These are phyloP conservation scores for Cherax quadricarinatus DNA, from an alignment of 1,140 invertebrate species.

Conservation along the genomic window DNA sequence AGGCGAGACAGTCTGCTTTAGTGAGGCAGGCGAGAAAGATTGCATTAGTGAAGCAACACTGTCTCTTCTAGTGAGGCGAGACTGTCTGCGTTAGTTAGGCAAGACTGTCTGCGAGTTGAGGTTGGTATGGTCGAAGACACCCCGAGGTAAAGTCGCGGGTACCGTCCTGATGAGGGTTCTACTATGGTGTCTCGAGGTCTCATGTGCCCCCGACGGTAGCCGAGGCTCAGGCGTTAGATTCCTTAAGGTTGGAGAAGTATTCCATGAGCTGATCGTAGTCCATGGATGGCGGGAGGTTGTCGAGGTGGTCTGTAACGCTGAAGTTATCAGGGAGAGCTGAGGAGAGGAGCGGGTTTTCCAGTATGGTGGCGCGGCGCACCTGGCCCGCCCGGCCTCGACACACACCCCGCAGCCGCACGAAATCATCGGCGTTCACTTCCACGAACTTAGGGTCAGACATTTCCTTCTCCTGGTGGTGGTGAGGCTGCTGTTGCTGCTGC, in stretches of 20 bases:
- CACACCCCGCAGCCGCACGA: conserved; percentile 72
- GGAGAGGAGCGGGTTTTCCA: conserved; percentile 90
- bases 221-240: conserved; percentile 81
- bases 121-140: too few species aligned
- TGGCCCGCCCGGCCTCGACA: conserved; percentile 74
- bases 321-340: conserved; percentile 84
- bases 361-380: conserved; percentile 88
- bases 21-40: too few species aligned
- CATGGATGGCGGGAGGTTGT: conserved; percentile 89
- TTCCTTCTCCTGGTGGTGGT: conserved; percentile 75
- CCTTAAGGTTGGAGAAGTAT: conserved; percentile 98
- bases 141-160: neutral
- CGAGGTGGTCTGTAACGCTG: conserved; percentile 96
- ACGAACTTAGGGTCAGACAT: conserved; percentile 76
- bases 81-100: neutral
- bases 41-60: too few species aligned
- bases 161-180: neutral
- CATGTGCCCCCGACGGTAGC: neutral
- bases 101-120: too few species aligned
- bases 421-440: conserved; percentile 75
- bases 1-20: neutral
- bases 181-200: neutral
- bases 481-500: neutral
- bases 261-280: conserved; percentile 98
- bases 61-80: neutral